These are phyloP conservation scores for Spilogale gracilis DNA, from an alignment of 2,113 vertebrate genomes.

Conservation along the genomic window DNA sequence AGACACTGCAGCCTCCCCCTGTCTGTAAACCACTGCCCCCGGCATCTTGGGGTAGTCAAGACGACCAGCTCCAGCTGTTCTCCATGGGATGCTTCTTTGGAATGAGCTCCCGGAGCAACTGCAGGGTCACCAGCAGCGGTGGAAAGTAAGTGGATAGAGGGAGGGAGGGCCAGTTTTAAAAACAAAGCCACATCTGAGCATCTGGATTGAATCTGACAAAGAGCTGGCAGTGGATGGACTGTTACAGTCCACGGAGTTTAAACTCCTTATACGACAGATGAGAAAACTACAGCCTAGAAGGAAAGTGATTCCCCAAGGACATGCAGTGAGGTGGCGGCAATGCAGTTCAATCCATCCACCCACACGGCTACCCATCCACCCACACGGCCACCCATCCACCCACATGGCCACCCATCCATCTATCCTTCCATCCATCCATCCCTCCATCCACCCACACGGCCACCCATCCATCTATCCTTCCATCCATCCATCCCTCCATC, in stretches of 20 bases:
- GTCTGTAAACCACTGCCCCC: background rate
- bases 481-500: too few relatives aligned
- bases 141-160: background rate
- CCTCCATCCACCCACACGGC: too few relatives aligned
- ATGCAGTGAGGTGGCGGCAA: background rate
- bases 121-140: background rate
- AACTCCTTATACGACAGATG: background rate
- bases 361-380: background rate
- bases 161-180: background rate
- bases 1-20: background rate
- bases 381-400: background rate
- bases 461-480: too few relatives aligned
- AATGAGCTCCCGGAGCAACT: background rate
- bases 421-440: too few relatives aligned
- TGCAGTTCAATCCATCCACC: background rate
- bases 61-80: background rate
- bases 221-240: background rate
- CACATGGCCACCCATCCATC: background rate
- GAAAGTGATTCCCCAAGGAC: background rate
- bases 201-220: slow-evolving; percentile 23
- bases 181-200: slow-evolving; percentile 39
- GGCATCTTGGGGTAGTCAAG: background rate
- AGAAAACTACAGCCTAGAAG: background rate
- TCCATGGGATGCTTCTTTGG: background rate
- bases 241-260: background rate